Percentiles rank a stretch among this genome's conserved stretches.
Conservation (phyloP, 1,140 invertebrate species). For the Rhopalosiphum maidis region DNA sequence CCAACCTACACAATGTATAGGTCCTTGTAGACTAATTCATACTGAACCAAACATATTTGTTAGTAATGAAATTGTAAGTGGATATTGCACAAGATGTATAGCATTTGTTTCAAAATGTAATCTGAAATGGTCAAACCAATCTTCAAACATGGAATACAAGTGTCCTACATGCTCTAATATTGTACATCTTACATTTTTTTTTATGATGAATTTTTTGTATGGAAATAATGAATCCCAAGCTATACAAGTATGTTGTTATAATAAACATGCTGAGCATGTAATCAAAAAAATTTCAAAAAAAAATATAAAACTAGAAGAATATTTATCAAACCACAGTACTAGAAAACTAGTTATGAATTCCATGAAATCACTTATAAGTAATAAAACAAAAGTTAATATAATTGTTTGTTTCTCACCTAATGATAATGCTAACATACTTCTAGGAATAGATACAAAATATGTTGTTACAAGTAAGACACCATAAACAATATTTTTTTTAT, state of each 20-base stretch:
- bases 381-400: conserved; percentile 22
- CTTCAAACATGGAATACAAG: not conserved
- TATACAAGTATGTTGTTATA: conserved; percentile 20
- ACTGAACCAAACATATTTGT: not conserved
- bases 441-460: not conserved
- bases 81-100: not conserved
- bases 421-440: not conserved
- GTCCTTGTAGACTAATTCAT: not conserved
- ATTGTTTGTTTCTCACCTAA: not conserved
- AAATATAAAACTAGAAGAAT: conserved; percentile 1
- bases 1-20: not conserved
- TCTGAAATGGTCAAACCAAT: not conserved
- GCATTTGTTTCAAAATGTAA: not conserved
- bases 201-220: conserved; percentile 41
- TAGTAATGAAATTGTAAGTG: not conserved
- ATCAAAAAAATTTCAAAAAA: not conserved
- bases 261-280: not conserved
- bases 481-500: not conserved
- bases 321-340: not conserved
- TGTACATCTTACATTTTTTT: not conserved
- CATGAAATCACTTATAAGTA: not conserved
- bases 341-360: not conserved
- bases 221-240: not conserved
- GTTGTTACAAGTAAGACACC: not conserved
- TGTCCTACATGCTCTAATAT: not conserved